phyloP scores from a whole-genome alignment of 1,140 invertebrate species.

The Zaprionus ornatus region DNA sequence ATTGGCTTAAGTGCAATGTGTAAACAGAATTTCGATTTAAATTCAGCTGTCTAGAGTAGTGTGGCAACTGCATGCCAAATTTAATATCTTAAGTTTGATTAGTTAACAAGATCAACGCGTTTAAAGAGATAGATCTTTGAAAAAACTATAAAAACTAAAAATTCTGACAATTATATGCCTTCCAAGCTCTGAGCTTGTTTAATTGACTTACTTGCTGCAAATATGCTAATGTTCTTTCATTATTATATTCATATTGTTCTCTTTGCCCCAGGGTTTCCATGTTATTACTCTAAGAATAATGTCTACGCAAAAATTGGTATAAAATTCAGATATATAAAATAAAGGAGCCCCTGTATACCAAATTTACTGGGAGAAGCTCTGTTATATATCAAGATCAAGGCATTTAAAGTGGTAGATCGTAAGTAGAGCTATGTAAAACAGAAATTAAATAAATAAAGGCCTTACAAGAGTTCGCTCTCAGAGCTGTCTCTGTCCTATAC shows the following conservation, averaged over 20 bases:
- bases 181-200: too few species aligned
- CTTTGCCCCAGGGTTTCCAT: background rate
- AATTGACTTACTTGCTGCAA: too few species aligned
- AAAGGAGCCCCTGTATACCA: too few species aligned
- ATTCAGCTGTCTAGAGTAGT: background rate
- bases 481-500: too few species aligned
- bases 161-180: background rate
- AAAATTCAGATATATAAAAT: background rate
- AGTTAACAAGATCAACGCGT: background rate
- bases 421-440: background rate
- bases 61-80: background rate
- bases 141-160: background rate
- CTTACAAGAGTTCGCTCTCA: too few species aligned
- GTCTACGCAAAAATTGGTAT: background rate
- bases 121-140: background rate
- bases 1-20: background rate
- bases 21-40: background rate
- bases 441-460: background rate
- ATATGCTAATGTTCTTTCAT: too few species aligned
- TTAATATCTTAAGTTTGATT: background rate
- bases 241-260: too few species aligned
- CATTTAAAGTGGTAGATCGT: background rate
- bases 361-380: background rate
- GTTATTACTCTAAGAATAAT: background rate
- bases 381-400: background rate